phyloP scores from a whole-genome alignment of 2,888 invertebrate species.

The Leptopilina syphax region DNA sequence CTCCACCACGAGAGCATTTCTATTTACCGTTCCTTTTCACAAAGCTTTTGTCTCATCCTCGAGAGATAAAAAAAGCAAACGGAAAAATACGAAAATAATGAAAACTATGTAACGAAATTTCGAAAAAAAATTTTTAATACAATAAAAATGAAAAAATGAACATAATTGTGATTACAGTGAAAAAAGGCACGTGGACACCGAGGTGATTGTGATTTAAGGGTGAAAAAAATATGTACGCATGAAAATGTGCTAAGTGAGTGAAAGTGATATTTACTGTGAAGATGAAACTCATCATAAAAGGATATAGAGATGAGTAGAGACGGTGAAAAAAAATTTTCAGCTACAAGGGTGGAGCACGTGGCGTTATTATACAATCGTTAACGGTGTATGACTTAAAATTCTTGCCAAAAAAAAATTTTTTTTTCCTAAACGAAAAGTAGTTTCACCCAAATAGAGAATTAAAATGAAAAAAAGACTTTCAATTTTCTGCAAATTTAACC shows the following conservation, averaged over 20 bases:
- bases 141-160: not conserved
- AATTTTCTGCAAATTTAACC: too few relatives aligned
- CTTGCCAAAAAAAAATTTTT: not conserved
- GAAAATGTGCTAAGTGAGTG: conserved; percentile 12
- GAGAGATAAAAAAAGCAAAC: not conserved
- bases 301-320: conserved; percentile 10
- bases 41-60: conserved; percentile 41
- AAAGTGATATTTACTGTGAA: conserved; percentile 5
- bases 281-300: not conserved
- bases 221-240: not conserved
- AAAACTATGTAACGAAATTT: not conserved
- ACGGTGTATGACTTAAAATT: not conserved
- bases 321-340: not conserved
- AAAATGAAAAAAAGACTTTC: not conserved
- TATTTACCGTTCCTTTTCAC: conserved; percentile 53
- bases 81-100: not conserved
- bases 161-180: not conserved
- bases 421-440: too few relatives aligned
- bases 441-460: not conserved
- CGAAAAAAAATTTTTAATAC: not conserved
- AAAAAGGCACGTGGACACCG: not conserved
- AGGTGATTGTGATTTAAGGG: not conserved
- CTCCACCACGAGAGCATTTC: conserved; percentile 68
- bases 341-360: conserved; percentile 17
- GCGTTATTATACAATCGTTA: not conserved